phyloP scores from a whole-genome alignment of 2,888 invertebrate genomes.

The Drosophila rellima region DNA sequence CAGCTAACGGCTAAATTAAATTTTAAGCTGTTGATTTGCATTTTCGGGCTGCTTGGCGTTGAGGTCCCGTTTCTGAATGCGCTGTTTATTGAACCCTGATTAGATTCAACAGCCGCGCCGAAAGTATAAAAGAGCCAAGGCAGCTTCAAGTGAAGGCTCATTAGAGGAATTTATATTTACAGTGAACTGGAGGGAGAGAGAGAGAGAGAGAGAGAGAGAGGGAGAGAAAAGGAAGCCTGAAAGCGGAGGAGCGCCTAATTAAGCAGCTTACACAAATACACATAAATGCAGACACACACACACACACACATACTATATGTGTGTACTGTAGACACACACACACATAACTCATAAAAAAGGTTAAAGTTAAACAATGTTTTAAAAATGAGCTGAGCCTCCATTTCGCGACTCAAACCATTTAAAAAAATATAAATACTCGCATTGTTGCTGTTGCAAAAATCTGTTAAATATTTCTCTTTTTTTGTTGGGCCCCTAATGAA shows the following conservation, averaged over 20 bases:
- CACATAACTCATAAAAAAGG: conserved; percentile 65
- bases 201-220: background rate
- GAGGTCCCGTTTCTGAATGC: conserved; percentile 23
- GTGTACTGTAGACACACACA: conserved; percentile 6
- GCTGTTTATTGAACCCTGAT: conserved; percentile 79
- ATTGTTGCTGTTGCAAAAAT: conserved; percentile 58
- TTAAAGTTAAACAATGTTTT: conserved; percentile 73
- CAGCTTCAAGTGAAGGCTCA: conserved; percentile 60
- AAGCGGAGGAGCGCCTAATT: conserved; percentile 71
- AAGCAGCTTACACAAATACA: conserved; percentile 52
- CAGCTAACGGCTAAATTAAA: conserved; percentile 75
- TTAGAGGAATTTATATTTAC: conserved; percentile 60
- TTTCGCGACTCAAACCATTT: conserved; percentile 23
- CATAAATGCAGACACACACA: conserved; percentile 17
- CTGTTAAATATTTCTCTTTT: conserved; percentile 71
- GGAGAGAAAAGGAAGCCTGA: background rate
- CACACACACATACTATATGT: background rate
- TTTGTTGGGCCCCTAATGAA: conserved; percentile 65
- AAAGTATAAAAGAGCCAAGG: conserved; percentile 45
- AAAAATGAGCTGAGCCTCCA: conserved; percentile 65
- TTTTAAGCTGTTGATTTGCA: conserved; percentile 82
- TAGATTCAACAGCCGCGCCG: conserved; percentile 46
- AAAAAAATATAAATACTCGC: too few species aligned
- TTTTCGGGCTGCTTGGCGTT: conserved; percentile 51
- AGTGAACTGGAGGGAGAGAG: background rate